Percentiles rank a stretch among this genome's conserved stretches.
Conservation (phyloP, 2,797 vertebrate genomes). For the Sparus aurata region DNA sequence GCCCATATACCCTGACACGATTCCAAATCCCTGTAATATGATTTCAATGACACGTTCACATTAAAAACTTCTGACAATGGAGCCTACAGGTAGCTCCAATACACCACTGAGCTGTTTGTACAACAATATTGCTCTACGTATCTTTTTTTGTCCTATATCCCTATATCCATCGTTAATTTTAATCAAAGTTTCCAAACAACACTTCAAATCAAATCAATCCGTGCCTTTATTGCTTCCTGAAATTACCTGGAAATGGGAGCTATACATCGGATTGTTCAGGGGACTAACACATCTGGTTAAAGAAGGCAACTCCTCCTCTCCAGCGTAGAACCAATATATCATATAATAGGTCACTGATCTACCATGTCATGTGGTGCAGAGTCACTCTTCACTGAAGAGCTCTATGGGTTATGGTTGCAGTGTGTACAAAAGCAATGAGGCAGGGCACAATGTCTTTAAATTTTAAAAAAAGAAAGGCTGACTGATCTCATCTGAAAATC, state of each 20-base stretch:
- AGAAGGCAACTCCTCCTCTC: constrained; percentile 70
- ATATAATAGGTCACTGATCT: constrained; percentile 67
- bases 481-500: constrained; percentile 79
- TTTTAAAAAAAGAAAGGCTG: constrained; percentile 74
- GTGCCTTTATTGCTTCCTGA: constrained; percentile 88
- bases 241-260: constrained; percentile 80
- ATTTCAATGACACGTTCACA: constrained; percentile 73
- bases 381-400: constrained; percentile 83
- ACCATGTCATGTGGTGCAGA: constrained; percentile 72
- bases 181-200: constrained; percentile 65
- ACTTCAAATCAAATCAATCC: constrained; percentile 67
- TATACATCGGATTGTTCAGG: constrained; percentile 69
- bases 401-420: constrained; percentile 74
- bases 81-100: constrained; percentile 81
- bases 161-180: constrained; percentile 51
- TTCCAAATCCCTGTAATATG: constrained; percentile 79
- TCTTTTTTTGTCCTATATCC: constrained; percentile 53
- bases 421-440: constrained; percentile 81
- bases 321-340: constrained; percentile 63
- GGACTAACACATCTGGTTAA: constrained; percentile 58
- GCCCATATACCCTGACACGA: constrained; percentile 80
- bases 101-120: constrained; percentile 80
- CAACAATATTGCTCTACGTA: constrained; percentile 84
- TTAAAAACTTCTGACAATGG: constrained; percentile 76
- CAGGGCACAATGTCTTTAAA: constrained; percentile 72